phyloP scores from a whole-genome alignment of 2,888 invertebrate genomes.

The Philaethria dido region DNA sequence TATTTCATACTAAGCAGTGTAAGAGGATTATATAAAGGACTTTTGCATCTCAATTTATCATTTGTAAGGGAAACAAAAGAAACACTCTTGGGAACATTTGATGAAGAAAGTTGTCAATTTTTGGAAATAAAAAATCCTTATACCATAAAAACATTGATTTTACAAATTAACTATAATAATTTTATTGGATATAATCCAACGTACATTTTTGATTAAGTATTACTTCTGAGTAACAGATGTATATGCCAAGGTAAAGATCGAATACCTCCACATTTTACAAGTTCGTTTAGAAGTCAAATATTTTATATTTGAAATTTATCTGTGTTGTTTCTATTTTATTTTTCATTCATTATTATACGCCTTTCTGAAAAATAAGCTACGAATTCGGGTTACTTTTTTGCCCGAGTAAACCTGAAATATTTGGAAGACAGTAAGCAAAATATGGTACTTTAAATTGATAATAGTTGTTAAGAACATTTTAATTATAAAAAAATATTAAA shows the following conservation, averaged over 20 bases:
- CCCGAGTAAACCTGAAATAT: no score
- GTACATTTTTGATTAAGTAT: no score
- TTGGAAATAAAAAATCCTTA: neutral
- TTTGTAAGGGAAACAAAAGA: neutral
- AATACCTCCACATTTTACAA: neutral
- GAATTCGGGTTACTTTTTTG: no score
- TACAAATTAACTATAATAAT: no score
- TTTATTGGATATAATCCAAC: no score
- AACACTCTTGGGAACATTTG: neutral
- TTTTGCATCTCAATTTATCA: constrained; percentile 10
- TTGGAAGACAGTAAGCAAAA: no score
- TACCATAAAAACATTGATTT: no score
- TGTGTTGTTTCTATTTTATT: neutral
- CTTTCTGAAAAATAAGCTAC: neutral
- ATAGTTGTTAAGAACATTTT: no score
- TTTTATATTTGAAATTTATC: neutral
- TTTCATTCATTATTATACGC: neutral
- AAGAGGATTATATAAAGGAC: constrained; percentile 37
- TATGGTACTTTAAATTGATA: no score
- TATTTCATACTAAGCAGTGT: constrained; percentile 22
- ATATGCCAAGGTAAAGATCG: neutral
- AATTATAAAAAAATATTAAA: no score
- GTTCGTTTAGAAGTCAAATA: neutral
- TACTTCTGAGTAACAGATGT: neutral
- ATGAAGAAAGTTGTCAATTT: neutral